Evolutionary conservation across 2,888 invertebrate species (phyloP).

Genomic region (Rhagonycha fulva): DNA sequence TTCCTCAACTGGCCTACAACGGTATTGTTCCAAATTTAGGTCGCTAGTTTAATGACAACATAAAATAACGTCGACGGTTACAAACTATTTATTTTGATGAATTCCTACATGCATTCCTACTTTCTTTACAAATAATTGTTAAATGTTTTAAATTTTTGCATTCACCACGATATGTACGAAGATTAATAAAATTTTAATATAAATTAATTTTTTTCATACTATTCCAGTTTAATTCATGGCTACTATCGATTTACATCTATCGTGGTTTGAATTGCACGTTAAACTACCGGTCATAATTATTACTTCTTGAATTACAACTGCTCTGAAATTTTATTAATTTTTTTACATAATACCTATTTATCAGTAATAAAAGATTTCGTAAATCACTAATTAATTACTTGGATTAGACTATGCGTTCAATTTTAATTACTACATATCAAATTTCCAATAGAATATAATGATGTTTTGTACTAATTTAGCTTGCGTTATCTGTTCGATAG

Average conservation of each 20-base stretch:
- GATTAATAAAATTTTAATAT: too few species aligned
- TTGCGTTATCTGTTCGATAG: not conserved
- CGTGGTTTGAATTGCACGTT: not conserved
- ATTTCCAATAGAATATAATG: not conserved
- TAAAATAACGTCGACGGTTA: not conserved
- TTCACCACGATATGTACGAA: not conserved
- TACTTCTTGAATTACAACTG: too few species aligned
- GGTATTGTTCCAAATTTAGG: slow-evolving; percentile 26
- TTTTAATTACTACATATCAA: not conserved
- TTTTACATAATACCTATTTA: too few species aligned
- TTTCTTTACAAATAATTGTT: not conserved
- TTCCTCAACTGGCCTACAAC: slow-evolving; percentile 10
- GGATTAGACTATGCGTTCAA: not conserved
- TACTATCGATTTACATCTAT: not conserved
- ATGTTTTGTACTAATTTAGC: not conserved
- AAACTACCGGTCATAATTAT: too few species aligned
- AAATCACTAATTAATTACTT: not conserved
- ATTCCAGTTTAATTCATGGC: too few species aligned
- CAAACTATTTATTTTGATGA: not conserved
- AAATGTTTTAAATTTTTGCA: not conserved
- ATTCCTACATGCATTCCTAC: not conserved
- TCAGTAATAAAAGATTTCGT: too few species aligned
- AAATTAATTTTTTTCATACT: too few species aligned
- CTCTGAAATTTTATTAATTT: too few species aligned
- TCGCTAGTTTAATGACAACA: not conserved